Evolutionary conservation across 2,113 vertebrate genomes (phyloP).

Genomic region (Neotragus moschatus): DNA sequence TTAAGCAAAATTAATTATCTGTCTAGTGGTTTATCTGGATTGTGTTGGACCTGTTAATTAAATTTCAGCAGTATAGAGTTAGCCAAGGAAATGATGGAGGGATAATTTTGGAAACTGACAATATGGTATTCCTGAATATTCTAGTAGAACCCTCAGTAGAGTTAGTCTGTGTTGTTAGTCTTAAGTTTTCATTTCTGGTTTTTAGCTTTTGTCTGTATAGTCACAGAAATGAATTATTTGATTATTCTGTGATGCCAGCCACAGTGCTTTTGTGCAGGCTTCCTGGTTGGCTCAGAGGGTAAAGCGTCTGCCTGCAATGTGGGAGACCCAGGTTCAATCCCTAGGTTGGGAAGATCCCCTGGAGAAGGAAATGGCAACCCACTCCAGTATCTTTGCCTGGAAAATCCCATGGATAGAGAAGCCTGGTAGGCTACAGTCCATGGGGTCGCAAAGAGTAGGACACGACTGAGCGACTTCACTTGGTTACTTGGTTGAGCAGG

Average conservation of each 20-base stretch:
- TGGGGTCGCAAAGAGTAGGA: too few relatives aligned
- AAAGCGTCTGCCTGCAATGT: too few relatives aligned
- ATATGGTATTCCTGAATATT: background rate
- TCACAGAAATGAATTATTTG: background rate
- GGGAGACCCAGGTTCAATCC: too few relatives aligned
- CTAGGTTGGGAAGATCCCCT: too few relatives aligned
- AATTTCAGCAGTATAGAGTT: background rate
- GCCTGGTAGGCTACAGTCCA: too few relatives aligned
- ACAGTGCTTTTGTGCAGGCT: background rate
- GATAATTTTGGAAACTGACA: background rate
- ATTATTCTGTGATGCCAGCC: background rate
- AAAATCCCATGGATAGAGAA: too few relatives aligned
- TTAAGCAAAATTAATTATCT: slow-evolving; percentile 71
- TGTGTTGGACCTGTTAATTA: slow-evolving; percentile 1
- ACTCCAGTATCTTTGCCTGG: too few relatives aligned
- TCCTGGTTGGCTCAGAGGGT: too few relatives aligned
- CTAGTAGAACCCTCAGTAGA: background rate
- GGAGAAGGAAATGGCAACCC: too few relatives aligned
- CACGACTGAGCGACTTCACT: too few relatives aligned
- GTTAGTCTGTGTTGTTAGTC: background rate
- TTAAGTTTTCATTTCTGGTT: background rate
- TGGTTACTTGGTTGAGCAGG: too few relatives aligned
- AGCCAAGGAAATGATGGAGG: background rate
- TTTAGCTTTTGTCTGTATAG: background rate
- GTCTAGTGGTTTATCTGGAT: slow-evolving; percentile 38